Evolutionary conservation across 2,797 vertebrate genomes (phyloP).

Genomic region (Prionace glauca): DNA sequence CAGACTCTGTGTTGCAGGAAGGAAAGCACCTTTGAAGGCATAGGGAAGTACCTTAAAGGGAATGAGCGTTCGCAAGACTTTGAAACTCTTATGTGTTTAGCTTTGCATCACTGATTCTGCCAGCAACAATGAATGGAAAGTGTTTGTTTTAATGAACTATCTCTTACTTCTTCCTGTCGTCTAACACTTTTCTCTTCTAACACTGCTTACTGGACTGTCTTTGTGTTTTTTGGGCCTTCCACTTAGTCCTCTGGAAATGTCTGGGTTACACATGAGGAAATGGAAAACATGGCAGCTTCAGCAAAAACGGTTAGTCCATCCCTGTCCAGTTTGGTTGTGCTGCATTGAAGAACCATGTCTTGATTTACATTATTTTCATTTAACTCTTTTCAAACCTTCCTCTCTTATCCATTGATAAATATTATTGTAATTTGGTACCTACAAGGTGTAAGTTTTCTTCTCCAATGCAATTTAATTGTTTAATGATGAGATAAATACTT

Average conservation of each 20-base stretch:
- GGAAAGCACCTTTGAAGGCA: background rate
- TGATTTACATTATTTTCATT: background rate
- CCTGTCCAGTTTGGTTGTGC: conserved; percentile 53
- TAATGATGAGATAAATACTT: background rate
- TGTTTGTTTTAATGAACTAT: background rate
- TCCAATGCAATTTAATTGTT: background rate
- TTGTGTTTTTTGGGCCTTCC: conserved; percentile 43
- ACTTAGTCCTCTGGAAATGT: conserved; percentile 92
- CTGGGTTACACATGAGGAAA: conserved; percentile 97
- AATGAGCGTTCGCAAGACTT: background rate
- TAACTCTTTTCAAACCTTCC: background rate
- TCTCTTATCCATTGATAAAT: background rate
- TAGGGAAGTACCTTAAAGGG: background rate
- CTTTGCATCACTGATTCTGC: background rate
- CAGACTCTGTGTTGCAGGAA: background rate
- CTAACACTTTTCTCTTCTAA: background rate
- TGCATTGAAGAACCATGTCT: background rate
- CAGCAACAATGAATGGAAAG: background rate
- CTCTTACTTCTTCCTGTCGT: background rate
- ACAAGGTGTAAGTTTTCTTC: background rate
- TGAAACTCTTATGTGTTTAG: background rate
- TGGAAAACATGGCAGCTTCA: conserved; percentile 89
- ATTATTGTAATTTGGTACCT: background rate
- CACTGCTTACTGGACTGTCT: conserved; percentile 17
- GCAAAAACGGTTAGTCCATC: conserved; percentile 87